Evolutionary conservation across 2,888 invertebrate genomes (phyloP), one percentile per base, ranked within the genome.

Genomic region (Erebia aethiops): DNA sequence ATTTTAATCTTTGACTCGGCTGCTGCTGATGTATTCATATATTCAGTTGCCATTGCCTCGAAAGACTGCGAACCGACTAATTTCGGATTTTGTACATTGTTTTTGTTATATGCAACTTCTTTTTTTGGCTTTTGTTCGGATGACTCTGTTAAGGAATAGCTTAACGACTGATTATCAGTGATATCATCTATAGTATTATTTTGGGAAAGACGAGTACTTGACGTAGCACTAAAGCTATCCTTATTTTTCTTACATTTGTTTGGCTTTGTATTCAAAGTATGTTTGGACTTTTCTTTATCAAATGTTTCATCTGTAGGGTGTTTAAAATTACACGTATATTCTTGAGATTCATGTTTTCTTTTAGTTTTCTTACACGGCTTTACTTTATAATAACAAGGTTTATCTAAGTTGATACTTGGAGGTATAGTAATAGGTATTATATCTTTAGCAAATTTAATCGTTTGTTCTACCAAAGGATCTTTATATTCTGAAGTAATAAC

Each of bases 101-200:
- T 77, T 70, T 78, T 80, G 46, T 79, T 80, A 61, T 77, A 79
- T 57, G 41, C 72, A 68, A 65, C 64, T 35, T 78, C 78, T 66
- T 79, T 82, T 74, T 81, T 88, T 1, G 76, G 74, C 77, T 86
- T 89, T 60, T 82, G 84, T 54, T 87, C 90, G 1, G 88, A 88
- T 9, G 81, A 75, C 76, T 90, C 91, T 18, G 92, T 90, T 67
- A 88, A 76, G 2, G 90, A 85, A 68, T 84, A 85, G n/a, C 84
- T 84, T 64, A 89, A 74, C 18, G 90, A 90, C 62, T 85, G 87
- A 74, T 91, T 89, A 52, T 87, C 83, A 68, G 88, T 86, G 49
- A 88, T 74, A 74, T 92, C 91, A 60, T 92, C 90, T 70, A 89
- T 78, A 57, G 91, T 91, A 62, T 86, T 87, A 61, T 81, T 87